phyloP scores from a whole-genome alignment of 2,113 vertebrate genomes.

The Amazona guildingii region DNA sequence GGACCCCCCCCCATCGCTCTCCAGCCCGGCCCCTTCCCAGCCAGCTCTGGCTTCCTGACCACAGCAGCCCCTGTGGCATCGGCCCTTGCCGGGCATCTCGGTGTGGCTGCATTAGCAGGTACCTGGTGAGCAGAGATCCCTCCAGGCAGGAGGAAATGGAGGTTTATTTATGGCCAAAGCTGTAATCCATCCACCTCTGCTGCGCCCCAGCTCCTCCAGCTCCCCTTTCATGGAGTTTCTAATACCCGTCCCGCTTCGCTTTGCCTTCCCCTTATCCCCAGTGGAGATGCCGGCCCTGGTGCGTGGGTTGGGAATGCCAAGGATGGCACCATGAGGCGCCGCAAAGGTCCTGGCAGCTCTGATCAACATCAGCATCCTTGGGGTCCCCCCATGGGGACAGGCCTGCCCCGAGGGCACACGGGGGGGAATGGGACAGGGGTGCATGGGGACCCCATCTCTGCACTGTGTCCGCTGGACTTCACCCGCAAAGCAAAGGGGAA shows the following conservation, averaged over 20 bases:
- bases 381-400: neutral
- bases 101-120: neutral
- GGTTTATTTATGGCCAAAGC: neutral
- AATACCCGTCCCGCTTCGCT: too few species aligned
- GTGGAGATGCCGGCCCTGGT: accelerated
- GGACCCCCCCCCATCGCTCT: neutral
- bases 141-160: neutral
- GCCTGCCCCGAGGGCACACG: accelerated
- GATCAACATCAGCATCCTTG: neutral
- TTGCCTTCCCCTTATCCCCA: neutral
- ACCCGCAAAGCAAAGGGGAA: too few species aligned
- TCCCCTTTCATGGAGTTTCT: neutral
- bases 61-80: neutral
- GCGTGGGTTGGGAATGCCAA: neutral
- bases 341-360: neutral
- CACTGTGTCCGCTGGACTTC: too few species aligned
- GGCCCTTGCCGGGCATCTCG: neutral
- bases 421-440: neutral
- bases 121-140: neutral
- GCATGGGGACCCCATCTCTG: neutral
- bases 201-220: neutral
- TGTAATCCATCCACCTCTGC: neutral
- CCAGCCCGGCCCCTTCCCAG: neutral
- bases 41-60: neutral
- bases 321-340: neutral